Base-by-base conservation (phyloP, 1,140 invertebrate genomes). In the Globodera ellingtonae region DNA sequence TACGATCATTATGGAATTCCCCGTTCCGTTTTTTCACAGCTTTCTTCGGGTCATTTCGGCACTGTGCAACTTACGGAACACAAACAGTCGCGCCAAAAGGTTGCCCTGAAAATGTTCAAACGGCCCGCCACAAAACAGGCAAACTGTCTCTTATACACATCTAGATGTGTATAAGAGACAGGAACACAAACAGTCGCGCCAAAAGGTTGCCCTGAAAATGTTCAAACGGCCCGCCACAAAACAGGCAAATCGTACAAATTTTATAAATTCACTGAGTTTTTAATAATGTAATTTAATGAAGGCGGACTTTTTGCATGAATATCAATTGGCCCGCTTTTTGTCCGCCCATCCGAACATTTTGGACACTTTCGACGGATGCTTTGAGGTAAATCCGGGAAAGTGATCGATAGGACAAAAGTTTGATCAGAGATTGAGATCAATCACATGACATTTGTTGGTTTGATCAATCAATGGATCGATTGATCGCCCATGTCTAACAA, bases 261-360 rank as follows among this genome's bases (percentile, higher is more conserved):
- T 24, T 21, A 65, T 48, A 48, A 76, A 75, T 35, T 77, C 6
- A 21, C 72, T 67, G 56, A 47, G 13, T 75, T 65, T 73, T 35
- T n/a, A 6, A 82, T 44, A n/a, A n/a, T n/a, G n/a, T n/a, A n/a
- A n/a, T n/a, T n/a, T n/a, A n/a, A n/a, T n/a, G n/a, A 72, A 87
- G 86, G 75, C 72, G 13, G 92, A 92, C 84, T 92, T 92, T 84
- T 86, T 91, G 47, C 84, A 91, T 18, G 91, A 92, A 83, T 92
- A 92, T 86, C 90, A 93, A 92, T 79, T 92, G 91, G 92, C 90
- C 78, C 91, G 91, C 79, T 92, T 92, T 84, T 85, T 92, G 24
- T 92, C 92, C 4, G 90, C 92, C 4, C 91, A 92, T 84, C 85
- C 81, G 48, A 90, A 90, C 78, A 91, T 92, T 65, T 87, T 92